These are phyloP conservation scores for Bombus haemorrhoidalis DNA, from an alignment of 1,140 invertebrate species.

Conservation along the genomic window DNA sequence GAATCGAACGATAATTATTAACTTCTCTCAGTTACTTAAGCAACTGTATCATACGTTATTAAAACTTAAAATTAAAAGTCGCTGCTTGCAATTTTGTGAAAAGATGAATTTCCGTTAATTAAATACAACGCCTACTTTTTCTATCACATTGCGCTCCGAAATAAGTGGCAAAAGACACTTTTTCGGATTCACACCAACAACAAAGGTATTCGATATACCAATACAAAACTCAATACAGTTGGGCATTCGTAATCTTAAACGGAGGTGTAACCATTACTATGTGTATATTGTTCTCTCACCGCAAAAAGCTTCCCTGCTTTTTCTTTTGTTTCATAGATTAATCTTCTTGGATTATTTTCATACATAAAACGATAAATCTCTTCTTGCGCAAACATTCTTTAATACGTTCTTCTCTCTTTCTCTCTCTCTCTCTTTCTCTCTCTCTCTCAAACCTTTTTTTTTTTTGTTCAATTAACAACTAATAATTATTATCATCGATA, in stretches of 20 bases:
- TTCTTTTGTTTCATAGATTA: conserved; percentile 10
- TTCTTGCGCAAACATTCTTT: conserved; percentile 21
- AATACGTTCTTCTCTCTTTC: no score
- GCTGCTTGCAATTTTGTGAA: neutral
- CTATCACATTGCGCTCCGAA: neutral
- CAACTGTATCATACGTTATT: neutral
- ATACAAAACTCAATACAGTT: neutral
- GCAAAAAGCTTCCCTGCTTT: neutral
- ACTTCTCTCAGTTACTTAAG: neutral
- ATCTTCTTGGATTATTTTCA: neutral
- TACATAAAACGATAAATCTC: neutral
- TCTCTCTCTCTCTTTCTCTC: no score
- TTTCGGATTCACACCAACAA: neutral
- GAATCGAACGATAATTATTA: conserved; percentile 33
- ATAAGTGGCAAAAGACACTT: neutral
- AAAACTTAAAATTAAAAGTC: neutral
- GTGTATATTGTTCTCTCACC: neutral
- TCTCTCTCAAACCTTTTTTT: neutral
- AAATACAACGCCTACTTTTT: neutral
- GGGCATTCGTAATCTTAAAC: neutral
- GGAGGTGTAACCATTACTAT: neutral
- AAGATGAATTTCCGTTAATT: neutral
- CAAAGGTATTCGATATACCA: conserved; percentile 1
- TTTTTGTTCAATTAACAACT: conserved; percentile 48
- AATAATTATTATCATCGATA: conserved; percentile 72